phyloP scores from a whole-genome alignment of 2,113 vertebrate genomes.

The Psettodes erumei region DNA sequence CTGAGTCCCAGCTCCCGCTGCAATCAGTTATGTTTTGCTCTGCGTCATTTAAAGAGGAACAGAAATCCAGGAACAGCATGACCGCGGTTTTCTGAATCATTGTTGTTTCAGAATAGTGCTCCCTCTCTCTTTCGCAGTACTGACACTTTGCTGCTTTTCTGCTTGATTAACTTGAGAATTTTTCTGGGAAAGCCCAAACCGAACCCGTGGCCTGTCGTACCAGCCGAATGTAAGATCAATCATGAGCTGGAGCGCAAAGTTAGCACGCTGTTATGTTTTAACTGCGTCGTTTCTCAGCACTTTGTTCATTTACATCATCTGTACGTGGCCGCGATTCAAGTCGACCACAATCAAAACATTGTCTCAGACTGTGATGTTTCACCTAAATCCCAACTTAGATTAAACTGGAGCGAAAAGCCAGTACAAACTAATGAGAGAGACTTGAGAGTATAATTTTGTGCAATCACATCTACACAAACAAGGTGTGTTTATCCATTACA shows the following conservation, averaged over 20 bases:
- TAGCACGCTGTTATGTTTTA: not conserved
- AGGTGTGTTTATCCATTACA: not conserved
- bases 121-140: not conserved
- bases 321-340: not conserved
- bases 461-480: not conserved
- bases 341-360: not conserved
- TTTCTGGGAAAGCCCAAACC: accelerated
- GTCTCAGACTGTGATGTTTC: not conserved
- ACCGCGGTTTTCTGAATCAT: conserved; percentile 21
- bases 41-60: conserved; percentile 32
- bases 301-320: not conserved
- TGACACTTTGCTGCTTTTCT: not conserved
- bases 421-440: not conserved
- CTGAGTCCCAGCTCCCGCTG: conserved; percentile 35
- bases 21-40: conserved; percentile 60
- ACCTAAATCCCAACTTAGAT: not conserved
- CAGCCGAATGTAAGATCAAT: not conserved
- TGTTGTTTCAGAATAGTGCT: conserved; percentile 21
- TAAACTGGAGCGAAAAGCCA: not conserved
- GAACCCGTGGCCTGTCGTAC: not conserved
- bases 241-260: not conserved
- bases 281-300: not conserved
- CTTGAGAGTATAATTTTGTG: not conserved
- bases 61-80: conserved; percentile 33
- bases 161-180: conserved; percentile 1